phyloP scores from a whole-genome alignment of 2,113 vertebrate genomes.

The Poecile atricapillus region DNA sequence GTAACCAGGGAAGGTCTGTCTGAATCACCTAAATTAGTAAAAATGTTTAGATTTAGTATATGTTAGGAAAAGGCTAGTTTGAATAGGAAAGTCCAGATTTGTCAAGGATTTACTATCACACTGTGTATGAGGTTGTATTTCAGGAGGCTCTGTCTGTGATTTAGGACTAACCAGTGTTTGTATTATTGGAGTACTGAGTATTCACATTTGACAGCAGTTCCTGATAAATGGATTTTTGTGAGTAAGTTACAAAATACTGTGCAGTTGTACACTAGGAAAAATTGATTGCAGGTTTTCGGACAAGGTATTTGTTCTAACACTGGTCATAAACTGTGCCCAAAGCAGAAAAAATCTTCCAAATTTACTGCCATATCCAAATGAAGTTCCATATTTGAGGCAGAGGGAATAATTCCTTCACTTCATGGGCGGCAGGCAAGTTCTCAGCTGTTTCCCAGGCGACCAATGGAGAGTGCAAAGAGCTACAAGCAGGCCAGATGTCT shows the following conservation, averaged over 20 bases:
- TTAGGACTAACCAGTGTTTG: neutral
- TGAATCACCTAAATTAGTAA: neutral
- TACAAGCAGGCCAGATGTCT: neutral
- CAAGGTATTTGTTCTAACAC: neutral
- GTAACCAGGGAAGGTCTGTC: neutral
- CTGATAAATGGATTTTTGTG: neutral
- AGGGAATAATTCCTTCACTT: neutral
- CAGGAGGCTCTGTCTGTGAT: neutral
- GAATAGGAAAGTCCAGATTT: neutral
- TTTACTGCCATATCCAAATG: neutral
- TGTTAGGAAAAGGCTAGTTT: neutral
- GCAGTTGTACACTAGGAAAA: neutral
- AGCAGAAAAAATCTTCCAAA: neutral
- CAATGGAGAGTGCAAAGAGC: neutral
- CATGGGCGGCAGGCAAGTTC: neutral
- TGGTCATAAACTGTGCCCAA: neutral
- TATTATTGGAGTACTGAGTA: neutral
- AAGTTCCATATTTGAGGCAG: neutral
- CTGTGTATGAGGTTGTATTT: neutral
- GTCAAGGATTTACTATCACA: neutral
- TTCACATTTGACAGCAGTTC: neutral
- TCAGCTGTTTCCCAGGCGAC: neutral
- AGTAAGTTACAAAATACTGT: neutral
- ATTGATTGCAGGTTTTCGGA: neutral
- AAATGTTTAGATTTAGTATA: neutral